Percentiles rank a stretch among this genome's conserved stretches.
phyloP scores from a whole-genome alignment of 2,888 invertebrate genomes.

The Carcina quercana region DNA sequence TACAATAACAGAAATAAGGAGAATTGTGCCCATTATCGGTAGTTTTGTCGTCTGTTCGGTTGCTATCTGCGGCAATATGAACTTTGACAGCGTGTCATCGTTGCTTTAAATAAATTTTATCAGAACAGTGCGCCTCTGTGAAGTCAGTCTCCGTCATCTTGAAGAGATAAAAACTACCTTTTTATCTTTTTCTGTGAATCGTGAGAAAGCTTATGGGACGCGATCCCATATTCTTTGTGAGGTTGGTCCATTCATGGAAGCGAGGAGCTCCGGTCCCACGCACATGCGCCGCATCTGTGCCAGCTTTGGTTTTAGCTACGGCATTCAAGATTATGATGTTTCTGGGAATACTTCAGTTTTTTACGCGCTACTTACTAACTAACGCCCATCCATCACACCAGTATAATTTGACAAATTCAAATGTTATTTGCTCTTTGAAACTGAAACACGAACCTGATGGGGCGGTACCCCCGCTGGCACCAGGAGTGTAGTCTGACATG shows the following conservation, averaged over 20 bases:
- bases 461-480: too few relatives aligned
- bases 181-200: conserved; percentile 45
- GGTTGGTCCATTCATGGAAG: conserved; percentile 55
- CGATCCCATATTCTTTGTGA: conserved; percentile 38
- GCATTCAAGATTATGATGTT: not conserved
- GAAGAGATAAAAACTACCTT: conserved; percentile 16
- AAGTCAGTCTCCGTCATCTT: not conserved
- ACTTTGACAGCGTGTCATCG: conserved; percentile 16
- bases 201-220: conserved; percentile 51
- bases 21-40: too few relatives aligned
- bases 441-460: too few relatives aligned
- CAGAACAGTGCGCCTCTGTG: conserved; percentile 3
- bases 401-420: too few relatives aligned
- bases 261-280: conserved; percentile 42
- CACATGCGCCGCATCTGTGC: conserved; percentile 59
- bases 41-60: not conserved
- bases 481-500: too few relatives aligned
- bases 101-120: conserved; percentile 2
- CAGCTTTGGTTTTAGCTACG: conserved; percentile 2
- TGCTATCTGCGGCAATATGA: conserved; percentile 8
- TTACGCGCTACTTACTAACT: not conserved
- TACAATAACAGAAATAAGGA: too few relatives aligned
- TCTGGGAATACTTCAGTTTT: conserved; percentile 1
- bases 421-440: too few relatives aligned
- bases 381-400: too few relatives aligned